These are phyloP conservation scores for Ophiothrix spiculata DNA, from an alignment of 35 echinoderm and acorn worm species.

Conservation along the genomic window DNA sequence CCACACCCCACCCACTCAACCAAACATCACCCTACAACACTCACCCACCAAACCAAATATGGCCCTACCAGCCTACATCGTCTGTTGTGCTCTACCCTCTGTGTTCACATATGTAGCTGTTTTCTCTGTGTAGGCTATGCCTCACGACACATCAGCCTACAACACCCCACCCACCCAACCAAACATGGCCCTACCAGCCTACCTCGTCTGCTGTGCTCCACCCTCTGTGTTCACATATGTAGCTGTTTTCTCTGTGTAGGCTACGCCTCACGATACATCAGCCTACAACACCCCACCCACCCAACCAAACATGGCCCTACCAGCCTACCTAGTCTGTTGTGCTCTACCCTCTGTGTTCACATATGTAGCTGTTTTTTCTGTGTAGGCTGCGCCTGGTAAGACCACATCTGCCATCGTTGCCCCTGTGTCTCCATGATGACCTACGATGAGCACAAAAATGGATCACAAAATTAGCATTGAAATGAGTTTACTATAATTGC, in stretches of 20 bases:
- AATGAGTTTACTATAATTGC: no score
- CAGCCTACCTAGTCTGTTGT: conserved; percentile 75
- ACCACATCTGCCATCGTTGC: conserved; percentile 88
- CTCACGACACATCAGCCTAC: no score
- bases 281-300: no score
- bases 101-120: no score
- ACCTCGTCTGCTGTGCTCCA: conserved; percentile 91
- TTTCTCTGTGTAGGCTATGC: no score
- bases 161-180: no score
- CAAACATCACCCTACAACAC: no score
- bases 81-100: no score
- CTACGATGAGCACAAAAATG: conserved; percentile 28
- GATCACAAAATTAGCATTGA: background rate
- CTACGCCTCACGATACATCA: no score
- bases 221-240: conserved; percentile 95
- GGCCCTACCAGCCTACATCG: no score
- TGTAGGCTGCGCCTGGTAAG: conserved; percentile 92
- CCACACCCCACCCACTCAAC: no score
- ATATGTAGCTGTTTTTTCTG: conserved; percentile 88
- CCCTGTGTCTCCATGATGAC: conserved; percentile 95
- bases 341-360: conserved; percentile 93
- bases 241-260: conserved; percentile 97
- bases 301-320: background rate
- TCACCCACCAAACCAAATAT: no score
- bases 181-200: background rate